These are phyloP conservation scores for Orthonyx spaldingii DNA, from an alignment of 2,113 vertebrate genomes.

Conservation along the genomic window DNA sequence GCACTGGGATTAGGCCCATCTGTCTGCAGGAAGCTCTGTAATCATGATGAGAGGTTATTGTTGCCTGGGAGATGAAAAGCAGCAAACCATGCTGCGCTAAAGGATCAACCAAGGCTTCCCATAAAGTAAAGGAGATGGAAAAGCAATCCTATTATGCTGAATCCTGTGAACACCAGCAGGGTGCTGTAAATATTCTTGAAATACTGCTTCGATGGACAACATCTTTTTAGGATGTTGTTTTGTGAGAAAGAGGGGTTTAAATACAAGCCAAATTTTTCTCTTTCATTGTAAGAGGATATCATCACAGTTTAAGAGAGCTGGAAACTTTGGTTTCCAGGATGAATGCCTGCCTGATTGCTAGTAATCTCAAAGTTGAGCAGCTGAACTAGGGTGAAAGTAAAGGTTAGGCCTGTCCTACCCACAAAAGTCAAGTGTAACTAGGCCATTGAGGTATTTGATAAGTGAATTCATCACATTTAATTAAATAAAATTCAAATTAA, in stretches of 20 bases:
- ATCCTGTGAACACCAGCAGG: not conserved
- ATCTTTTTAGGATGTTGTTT: not conserved
- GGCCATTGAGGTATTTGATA: not conserved
- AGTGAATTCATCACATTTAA: not conserved
- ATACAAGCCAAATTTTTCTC: not conserved
- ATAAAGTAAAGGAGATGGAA: constrained; percentile 39
- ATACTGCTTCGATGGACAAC: not conserved
- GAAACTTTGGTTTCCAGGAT: not conserved
- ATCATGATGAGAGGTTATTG: constrained; percentile 62
- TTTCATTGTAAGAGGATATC: not conserved
- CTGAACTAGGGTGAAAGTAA: not conserved
- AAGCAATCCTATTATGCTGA: constrained; percentile 22
- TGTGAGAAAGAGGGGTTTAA: not conserved
- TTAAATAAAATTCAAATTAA: too few species aligned
- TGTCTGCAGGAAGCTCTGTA: constrained; percentile 60
- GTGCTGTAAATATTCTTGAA: not conserved
- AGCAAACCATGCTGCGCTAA: not conserved
- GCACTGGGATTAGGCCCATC: constrained; percentile 52
- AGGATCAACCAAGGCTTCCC: constrained; percentile 45
- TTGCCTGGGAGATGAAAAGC: constrained; percentile 52
- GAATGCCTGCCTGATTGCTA: not conserved
- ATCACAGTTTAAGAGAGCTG: not conserved
- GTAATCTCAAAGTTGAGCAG: not conserved
- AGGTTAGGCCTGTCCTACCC: not conserved
- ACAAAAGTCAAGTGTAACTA: not conserved